phyloP scores from a whole-genome alignment of 2,888 invertebrate genomes.

The Amiota communis region DNA sequence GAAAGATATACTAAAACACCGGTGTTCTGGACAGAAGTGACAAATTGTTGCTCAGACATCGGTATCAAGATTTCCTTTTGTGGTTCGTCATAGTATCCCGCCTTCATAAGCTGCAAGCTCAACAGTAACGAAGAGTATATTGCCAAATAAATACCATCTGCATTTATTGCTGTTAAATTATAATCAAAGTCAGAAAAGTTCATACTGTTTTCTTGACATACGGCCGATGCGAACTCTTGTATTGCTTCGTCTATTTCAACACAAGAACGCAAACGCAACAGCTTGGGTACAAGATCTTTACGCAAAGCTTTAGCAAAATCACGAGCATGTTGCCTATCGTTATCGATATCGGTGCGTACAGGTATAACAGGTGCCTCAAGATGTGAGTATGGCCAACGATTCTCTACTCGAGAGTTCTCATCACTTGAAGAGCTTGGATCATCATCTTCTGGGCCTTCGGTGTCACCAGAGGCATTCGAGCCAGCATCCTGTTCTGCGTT shows the following conservation, averaged over 20 bases:
- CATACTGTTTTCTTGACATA: constrained; percentile 83
- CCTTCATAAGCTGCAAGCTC: constrained; percentile 84
- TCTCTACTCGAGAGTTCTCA: constrained; percentile 71
- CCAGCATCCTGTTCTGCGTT: constrained; percentile 80
- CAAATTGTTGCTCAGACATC: constrained; percentile 88
- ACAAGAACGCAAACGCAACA: constrained; percentile 83
- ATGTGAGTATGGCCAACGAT: constrained; percentile 73
- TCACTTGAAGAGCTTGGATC: constrained; percentile 75
- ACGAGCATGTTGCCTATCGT: constrained; percentile 89
- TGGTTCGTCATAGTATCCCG: constrained; percentile 82
- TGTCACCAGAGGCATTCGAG: constrained; percentile 82
- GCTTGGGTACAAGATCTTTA: constrained; percentile 83
- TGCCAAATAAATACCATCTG: constrained; percentile 94
- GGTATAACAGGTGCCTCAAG: constrained; percentile 72
- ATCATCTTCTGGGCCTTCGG: constrained; percentile 81
- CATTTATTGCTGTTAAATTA: constrained; percentile 85
- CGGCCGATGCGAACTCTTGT: constrained; percentile 92
- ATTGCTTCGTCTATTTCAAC: constrained; percentile 92
- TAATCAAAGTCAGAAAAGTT: constrained; percentile 74
- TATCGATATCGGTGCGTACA: constrained; percentile 79
- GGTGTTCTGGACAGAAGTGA: constrained; percentile 92
- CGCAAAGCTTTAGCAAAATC: constrained; percentile 86
- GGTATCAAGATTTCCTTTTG: constrained; percentile 75
- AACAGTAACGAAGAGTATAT: constrained; percentile 89
- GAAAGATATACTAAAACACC: constrained; percentile 94